These are phyloP conservation scores for Drosophila nigritarsus DNA, from an alignment of 2,888 invertebrate species.

Conservation along the genomic window DNA sequence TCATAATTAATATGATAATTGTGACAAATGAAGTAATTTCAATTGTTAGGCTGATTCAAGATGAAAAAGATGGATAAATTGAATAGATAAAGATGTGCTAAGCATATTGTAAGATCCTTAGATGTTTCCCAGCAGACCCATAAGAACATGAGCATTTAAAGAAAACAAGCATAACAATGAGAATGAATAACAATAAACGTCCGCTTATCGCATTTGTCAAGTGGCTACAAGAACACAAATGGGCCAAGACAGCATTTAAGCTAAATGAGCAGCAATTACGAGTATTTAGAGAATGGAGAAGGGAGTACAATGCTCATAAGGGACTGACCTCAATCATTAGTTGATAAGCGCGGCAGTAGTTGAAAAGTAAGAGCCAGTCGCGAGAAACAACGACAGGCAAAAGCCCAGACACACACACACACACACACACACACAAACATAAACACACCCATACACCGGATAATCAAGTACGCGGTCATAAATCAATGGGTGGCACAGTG, in stretches of 20 bases:
- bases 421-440: constrained; percentile 17
- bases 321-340: constrained; percentile 76
- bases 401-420: constrained; percentile 34
- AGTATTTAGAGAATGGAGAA: constrained; percentile 8
- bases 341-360: constrained; percentile 58
- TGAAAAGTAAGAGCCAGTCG: constrained; percentile 37
- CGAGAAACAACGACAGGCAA: constrained; percentile 32
- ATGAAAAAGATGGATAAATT: not conserved
- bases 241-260: constrained; percentile 46
- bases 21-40: not conserved
- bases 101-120: not conserved
- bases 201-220: constrained; percentile 68
- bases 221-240: constrained; percentile 13
- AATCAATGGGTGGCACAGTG: constrained; percentile 58
- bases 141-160: not conserved
- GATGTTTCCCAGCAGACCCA: not conserved
- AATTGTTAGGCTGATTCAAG: not conserved
- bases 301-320: constrained; percentile 28
- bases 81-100: not conserved
- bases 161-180: constrained; percentile 30
- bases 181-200: constrained; percentile 44
- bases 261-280: constrained; percentile 73
- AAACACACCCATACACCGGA: constrained; percentile 23
- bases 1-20: not conserved
- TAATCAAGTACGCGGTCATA: constrained; percentile 66